Conservation (phyloP, 2,888 invertebrate species). For the Hypomecis punctinalis region DNA sequence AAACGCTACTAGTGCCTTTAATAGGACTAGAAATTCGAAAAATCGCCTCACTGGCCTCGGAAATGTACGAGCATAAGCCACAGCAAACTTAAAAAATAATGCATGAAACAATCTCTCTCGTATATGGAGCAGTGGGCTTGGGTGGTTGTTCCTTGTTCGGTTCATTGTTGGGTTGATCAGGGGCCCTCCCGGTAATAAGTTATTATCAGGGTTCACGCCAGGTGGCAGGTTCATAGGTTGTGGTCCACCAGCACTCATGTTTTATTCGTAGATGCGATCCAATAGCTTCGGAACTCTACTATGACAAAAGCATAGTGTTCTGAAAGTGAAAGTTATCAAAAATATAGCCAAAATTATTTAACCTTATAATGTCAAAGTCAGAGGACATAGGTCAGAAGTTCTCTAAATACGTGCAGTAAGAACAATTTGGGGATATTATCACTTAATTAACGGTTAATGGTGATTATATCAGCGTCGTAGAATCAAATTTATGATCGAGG, state of each 20-base stretch:
- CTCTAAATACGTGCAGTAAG: slow-evolving; percentile 31
- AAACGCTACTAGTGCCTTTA: slow-evolving; percentile 92
- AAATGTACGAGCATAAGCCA: slow-evolving; percentile 96
- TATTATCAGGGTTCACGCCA: slow-evolving; percentile 82
- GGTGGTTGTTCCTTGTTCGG: slow-evolving; percentile 85
- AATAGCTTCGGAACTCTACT: slow-evolving; percentile 26
- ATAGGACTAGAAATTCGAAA: slow-evolving; percentile 92
- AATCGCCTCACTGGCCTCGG: slow-evolving; percentile 92
- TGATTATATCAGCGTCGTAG: slow-evolving; percentile 19
- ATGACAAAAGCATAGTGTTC: slow-evolving; percentile 57
- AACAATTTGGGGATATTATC: background rate
- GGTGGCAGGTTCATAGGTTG: slow-evolving; percentile 74
- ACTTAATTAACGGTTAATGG: background rate
- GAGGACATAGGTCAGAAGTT: slow-evolving; percentile 56
- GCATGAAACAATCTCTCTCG: slow-evolving; percentile 97
- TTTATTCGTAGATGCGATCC: slow-evolving; percentile 22
- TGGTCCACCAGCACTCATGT: slow-evolving; percentile 73
- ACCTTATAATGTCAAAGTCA: slow-evolving; percentile 65
- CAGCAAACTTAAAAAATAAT: slow-evolving; percentile 95
- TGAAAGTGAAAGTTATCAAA: slow-evolving; percentile 65
- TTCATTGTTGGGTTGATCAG: slow-evolving; percentile 81
- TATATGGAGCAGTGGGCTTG: slow-evolving; percentile 93
- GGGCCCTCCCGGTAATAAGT: slow-evolving; percentile 83
- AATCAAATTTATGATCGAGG: slow-evolving; percentile 11
- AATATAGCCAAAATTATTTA: slow-evolving; percentile 42